Evolutionary conservation across 2,797 vertebrate genomes (phyloP), one percentile per base, ranked within the genome.

Genomic region (Centroberyx gerrardi): DNA sequence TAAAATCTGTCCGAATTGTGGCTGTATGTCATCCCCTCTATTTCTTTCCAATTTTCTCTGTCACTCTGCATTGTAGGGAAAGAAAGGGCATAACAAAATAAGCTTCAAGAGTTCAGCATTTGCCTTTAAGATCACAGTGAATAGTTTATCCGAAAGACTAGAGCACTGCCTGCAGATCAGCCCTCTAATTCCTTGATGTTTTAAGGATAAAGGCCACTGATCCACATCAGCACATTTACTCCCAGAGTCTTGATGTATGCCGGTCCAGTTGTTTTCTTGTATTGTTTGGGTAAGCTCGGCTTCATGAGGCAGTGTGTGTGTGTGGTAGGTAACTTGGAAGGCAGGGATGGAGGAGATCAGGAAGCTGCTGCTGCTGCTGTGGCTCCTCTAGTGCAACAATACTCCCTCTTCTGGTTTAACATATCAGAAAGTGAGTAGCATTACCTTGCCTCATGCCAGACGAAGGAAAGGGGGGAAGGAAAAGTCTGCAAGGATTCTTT

Each of bases 331-430:
- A 40, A 68, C 58, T 48, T 46, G 14, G 33, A 22, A 7, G 33
- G 10, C 52, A 63, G 5, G 29, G 75, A 12, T 3, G 60, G 44
- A 1, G 3, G 29, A 48, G 66, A 68, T 74, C 62, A 74, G 74
- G 44, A 68, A 70, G 64, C 53, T 76, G 22, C 22, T 44, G 62
- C 60, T 54, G 64, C 46, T 76, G 67, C 66, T 54, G n/a, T 15
- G 17, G 46, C 55, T 76, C 60, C 59, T 63, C 54, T 12, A 10
- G 54, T 71, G 67, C 74, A 80, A 81, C 72, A 75, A 74, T 65
- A 46, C 78, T 80, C 75, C 82, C 82, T 74, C 82, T 79, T 59
- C 82, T 77, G 78, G 75, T 68, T 64, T 69, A 14, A 68, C 67
- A 65, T 55, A 55, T 63, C 67, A 8, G 51, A 68, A 53, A 68